Evolutionary conservation across 2,113 vertebrate genomes (phyloP).

Genomic region (Pitta sordida): DNA sequence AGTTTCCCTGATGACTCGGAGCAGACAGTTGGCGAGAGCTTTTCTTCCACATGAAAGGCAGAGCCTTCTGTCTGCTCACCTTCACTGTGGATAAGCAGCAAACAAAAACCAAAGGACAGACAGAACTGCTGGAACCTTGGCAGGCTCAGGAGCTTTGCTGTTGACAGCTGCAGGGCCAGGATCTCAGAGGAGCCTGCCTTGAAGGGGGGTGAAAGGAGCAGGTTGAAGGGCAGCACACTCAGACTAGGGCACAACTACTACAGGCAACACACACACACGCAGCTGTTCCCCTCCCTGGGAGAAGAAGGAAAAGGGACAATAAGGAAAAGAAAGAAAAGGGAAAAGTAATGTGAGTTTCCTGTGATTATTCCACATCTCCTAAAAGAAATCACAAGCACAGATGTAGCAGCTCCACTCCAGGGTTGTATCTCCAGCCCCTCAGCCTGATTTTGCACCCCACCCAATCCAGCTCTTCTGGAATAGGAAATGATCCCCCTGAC

Average conservation of each 20-base stretch:
- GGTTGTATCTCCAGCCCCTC: background rate
- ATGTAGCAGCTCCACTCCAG: background rate
- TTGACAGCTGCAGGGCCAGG: background rate
- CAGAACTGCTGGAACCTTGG: background rate
- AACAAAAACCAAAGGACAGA: background rate
- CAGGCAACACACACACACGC: fast-evolving
- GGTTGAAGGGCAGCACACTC: background rate
- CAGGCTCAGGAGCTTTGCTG: background rate
- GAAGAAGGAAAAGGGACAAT: too few species aligned
- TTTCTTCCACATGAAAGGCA: background rate
- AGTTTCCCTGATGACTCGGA: background rate
- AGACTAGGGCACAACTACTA: background rate
- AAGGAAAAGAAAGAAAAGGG: background rate
- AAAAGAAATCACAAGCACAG: background rate
- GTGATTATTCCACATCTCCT: background rate
- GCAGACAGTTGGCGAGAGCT: background rate
- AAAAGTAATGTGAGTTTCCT: background rate
- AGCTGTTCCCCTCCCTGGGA: background rate
- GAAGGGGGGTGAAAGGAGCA: fast-evolving
- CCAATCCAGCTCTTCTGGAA: background rate
- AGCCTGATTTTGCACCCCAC: background rate
- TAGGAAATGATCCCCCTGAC: background rate
- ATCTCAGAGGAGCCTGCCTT: background rate
- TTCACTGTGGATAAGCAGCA: background rate
- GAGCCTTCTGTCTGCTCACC: background rate